These are phyloP conservation scores for Lacerta agilis DNA, from an alignment of 2,797 vertebrate species.

Conservation along the genomic window DNA sequence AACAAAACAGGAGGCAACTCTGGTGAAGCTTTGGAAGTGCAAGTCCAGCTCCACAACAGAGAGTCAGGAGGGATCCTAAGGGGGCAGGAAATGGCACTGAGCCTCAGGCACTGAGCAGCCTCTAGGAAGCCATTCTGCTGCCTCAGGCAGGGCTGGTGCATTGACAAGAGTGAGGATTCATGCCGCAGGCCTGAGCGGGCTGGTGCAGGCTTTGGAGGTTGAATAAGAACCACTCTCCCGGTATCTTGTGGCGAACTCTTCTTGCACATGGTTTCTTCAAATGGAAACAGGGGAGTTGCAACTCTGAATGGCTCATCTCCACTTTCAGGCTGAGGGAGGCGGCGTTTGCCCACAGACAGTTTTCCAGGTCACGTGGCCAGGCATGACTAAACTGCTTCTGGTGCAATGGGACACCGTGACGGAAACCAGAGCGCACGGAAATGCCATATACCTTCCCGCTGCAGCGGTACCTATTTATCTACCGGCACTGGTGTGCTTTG, in stretches of 20 bases:
- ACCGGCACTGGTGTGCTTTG: no score
- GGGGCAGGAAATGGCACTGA: no score
- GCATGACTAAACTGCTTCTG: no score
- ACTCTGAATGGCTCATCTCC: neutral
- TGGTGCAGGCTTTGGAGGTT: neutral
- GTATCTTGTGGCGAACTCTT: neutral
- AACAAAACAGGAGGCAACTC: conserved; percentile 49
- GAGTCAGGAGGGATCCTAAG: neutral
- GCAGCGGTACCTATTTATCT: no score
- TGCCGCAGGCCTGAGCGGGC: neutral
- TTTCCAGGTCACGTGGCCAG: no score
- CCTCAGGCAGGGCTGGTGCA: neutral
- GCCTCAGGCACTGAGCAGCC: neutral
- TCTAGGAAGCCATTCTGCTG: neutral
- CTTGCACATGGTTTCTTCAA: neutral
- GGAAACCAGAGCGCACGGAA: no score
- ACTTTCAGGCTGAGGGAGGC: no score
- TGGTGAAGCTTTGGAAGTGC: conserved; percentile 17
- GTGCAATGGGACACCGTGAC: no score
- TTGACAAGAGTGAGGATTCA: neutral
- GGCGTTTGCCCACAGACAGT: no score
- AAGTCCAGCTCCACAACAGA: neutral
- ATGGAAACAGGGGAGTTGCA: neutral
- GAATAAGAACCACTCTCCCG: neutral
- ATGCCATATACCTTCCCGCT: no score